phyloP scores from a whole-genome alignment of 2,113 vertebrate species.

The Bagarius yarrelli region DNA sequence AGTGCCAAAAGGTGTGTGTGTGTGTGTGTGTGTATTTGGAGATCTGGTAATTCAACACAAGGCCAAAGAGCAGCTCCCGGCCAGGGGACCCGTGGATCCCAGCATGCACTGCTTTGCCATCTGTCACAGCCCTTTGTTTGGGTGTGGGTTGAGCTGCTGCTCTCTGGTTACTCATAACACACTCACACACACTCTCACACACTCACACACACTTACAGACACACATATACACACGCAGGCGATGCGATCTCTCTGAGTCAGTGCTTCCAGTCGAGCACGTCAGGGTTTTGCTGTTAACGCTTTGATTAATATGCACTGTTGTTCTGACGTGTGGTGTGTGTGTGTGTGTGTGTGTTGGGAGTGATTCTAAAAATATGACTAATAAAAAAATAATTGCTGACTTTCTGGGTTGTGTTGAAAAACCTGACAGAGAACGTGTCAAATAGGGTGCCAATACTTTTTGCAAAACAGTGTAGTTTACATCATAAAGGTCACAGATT shows the following conservation, averaged over 20 bases:
- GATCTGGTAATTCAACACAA: constrained; percentile 50
- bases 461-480: neutral
- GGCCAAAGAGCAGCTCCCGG: constrained; percentile 48
- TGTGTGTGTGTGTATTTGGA: constrained; percentile 30
- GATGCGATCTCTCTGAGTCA: constrained; percentile 31
- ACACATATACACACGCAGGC: constrained; percentile 50
- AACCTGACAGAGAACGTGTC: neutral
- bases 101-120: constrained; percentile 52
- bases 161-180: constrained; percentile 57
- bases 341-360: neutral
- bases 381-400: neutral
- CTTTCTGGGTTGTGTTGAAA: neutral
- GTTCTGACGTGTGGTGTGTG: neutral
- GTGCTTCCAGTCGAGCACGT: constrained; percentile 1
- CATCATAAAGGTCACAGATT: neutral
- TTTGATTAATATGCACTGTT: constrained; percentile 14
- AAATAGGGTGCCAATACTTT: neutral
- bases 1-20: neutral
- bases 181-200: constrained; percentile 55
- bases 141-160: constrained; percentile 49
- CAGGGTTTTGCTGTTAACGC: neutral
- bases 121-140: constrained; percentile 51
- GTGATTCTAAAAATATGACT: neutral
- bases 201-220: constrained; percentile 49
- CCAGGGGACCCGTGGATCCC: constrained; percentile 49